A percentile compares a stretch with the other conserved stretches of the same genome.
Evolutionary conservation across 2,888 invertebrate species (phyloP).

Genomic region (Chromoteleia sp.): DNA sequence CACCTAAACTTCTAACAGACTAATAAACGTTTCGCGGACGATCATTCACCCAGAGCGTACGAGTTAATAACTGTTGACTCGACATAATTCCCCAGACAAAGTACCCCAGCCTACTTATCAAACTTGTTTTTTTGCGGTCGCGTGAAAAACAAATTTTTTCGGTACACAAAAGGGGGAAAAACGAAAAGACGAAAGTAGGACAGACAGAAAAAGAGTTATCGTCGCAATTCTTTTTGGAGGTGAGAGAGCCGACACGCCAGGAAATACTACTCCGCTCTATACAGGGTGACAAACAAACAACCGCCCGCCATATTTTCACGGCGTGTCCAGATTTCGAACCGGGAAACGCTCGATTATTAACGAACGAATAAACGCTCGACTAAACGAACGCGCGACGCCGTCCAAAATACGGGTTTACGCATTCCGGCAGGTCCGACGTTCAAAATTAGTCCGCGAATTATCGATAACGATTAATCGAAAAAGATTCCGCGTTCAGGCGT

Average conservation of each 20-base stretch:
- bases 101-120: slow-evolving; percentile 60
- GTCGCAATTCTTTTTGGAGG: slow-evolving; percentile 66
- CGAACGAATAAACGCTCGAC: no score
- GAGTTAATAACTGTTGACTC: slow-evolving; percentile 68
- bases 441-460: slow-evolving; percentile 39
- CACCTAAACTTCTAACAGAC: slow-evolving; percentile 58
- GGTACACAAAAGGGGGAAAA: slow-evolving; percentile 50
- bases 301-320: slow-evolving; percentile 16
- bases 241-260: slow-evolving; percentile 65
- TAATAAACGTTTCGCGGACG: slow-evolving; percentile 65
- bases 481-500: slow-evolving; percentile 21
- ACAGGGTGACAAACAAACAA: slow-evolving; percentile 53
- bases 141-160: slow-evolving; percentile 66
- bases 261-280: slow-evolving; percentile 60
- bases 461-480: slow-evolving; percentile 52
- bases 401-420: slow-evolving; percentile 24
- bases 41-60: slow-evolving; percentile 56
- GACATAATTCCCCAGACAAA: slow-evolving; percentile 64
- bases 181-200: slow-evolving; percentile 63
- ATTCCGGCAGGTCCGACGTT: slow-evolving; percentile 12
- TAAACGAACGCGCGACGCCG: slow-evolving; percentile 3
- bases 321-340: slow-evolving; percentile 2
- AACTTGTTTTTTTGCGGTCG: slow-evolving; percentile 64
- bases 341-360: slow-evolving; percentile 17
- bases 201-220: slow-evolving; percentile 63